Conservation (phyloP, 2,888 invertebrate genomes). For the Melanostoma mellinum region DNA sequence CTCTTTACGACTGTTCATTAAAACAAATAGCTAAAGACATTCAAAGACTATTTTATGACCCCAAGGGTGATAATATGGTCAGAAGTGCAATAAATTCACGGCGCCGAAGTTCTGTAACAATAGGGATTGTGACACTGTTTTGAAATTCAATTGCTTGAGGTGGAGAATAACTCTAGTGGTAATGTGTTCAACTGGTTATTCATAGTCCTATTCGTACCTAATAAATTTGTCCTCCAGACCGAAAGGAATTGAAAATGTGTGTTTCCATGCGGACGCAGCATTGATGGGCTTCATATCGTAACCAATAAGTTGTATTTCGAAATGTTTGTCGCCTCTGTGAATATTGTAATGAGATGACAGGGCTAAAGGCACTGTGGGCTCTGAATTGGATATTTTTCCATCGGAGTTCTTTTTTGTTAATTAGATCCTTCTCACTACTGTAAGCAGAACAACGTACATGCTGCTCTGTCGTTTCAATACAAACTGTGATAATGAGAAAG, state of each 20-base stretch:
- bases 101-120: conserved; percentile 10
- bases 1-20: conserved; percentile 16
- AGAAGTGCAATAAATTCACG: conserved; percentile 34
- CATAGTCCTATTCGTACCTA: background rate
- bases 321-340: background rate
- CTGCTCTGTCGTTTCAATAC: no score
- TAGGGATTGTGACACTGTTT: conserved; percentile 13
- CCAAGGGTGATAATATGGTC: conserved; percentile 49
- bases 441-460: no score
- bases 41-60: conserved; percentile 39
- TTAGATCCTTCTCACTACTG: background rate
- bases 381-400: background rate
- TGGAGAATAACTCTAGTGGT: background rate
- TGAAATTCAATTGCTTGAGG: conserved; percentile 28
- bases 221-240: background rate
- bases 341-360: background rate
- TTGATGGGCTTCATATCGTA: conserved; percentile 51
- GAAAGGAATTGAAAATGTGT: background rate
- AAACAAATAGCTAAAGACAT: conserved; percentile 14
- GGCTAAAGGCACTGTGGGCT: background rate
- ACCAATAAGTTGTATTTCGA: conserved; percentile 12
- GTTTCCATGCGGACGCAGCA: conserved; percentile 9
- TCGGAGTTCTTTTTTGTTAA: conserved; percentile 8
- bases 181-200: background rate
- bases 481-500: no score